Percentiles rank a stretch among this genome's conserved stretches.
phyloP scores from a whole-genome alignment of 2,113 vertebrate genomes.

The Lagopus leucura region DNA sequence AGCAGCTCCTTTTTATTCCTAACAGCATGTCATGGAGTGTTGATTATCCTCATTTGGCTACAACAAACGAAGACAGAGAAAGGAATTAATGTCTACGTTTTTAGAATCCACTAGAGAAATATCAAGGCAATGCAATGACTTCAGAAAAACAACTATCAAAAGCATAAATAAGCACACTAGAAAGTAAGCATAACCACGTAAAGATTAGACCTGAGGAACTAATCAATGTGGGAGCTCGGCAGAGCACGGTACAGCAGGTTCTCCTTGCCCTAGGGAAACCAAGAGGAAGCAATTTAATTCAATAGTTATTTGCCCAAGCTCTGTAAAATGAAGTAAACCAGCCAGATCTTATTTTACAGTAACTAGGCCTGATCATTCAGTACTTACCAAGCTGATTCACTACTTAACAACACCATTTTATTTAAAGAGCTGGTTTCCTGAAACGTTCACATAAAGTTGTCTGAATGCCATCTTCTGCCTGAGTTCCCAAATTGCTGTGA shows the following conservation, averaged over 20 bases:
- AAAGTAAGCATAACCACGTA: conserved; percentile 17
- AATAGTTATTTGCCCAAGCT: conserved; percentile 58
- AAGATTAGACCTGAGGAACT: conserved; percentile 39
- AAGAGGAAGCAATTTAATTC: conserved; percentile 67
- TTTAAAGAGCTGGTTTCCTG: conserved; percentile 51
- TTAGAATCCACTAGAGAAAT: conserved; percentile 36
- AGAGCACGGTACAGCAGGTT: background rate
- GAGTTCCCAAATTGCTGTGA: conserved; percentile 21
- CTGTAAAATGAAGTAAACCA: conserved; percentile 59
- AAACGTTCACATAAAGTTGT: background rate
- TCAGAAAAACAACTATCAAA: conserved; percentile 15
- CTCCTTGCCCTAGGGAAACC: conserved; percentile 40
- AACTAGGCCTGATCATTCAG: conserved; percentile 37
- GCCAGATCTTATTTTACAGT: conserved; percentile 44
- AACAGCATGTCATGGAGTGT: background rate
- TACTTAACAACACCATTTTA: conserved; percentile 24
- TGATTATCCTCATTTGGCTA: background rate
- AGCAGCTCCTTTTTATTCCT: background rate
- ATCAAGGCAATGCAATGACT: conserved; percentile 1
- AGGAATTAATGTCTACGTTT: background rate
- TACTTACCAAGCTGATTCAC: conserved; percentile 42
- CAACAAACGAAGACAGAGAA: background rate
- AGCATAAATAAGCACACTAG: background rate
- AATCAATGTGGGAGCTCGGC: conserved; percentile 34
- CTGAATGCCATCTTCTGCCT: background rate